A percentile compares a stretch with the other conserved stretches of the same genome.
Conservation (phyloP, 2,888 invertebrate species). For the Arge pagana region DNA sequence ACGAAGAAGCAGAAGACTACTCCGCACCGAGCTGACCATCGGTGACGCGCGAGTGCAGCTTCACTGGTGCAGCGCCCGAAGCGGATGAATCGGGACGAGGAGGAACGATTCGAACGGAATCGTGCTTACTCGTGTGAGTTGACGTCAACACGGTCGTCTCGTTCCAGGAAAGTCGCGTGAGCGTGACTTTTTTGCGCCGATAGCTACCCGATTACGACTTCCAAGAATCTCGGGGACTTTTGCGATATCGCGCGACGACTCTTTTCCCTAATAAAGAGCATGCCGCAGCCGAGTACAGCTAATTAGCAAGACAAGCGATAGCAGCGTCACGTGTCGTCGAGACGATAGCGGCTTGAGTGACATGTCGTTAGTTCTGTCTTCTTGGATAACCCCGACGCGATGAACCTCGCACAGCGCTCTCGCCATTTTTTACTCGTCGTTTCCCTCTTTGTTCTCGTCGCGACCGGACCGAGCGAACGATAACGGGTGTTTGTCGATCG, state of each 20-base stretch:
- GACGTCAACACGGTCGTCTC: too few relatives aligned
- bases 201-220: slow-evolving; percentile 1
- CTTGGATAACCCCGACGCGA: slow-evolving; percentile 54
- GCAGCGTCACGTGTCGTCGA: slow-evolving; percentile 51
- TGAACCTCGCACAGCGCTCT: slow-evolving; percentile 40
- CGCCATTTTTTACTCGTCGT: too few relatives aligned
- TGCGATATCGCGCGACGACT: not conserved
- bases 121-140: too few relatives aligned
- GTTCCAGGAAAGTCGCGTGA: too few relatives aligned
- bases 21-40: too few relatives aligned
- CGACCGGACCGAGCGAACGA: not conserved
- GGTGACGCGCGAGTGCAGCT: too few relatives aligned
- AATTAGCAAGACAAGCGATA: slow-evolving; percentile 56
- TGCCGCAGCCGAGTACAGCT: slow-evolving; percentile 45
- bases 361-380: slow-evolving; percentile 56
- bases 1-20: too few relatives aligned
- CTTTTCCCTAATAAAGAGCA: not conserved
- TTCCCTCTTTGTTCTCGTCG: too few relatives aligned
- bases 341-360: slow-evolving; percentile 41
- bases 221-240: not conserved
- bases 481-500: not conserved
- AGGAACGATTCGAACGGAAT: too few relatives aligned
- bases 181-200: too few relatives aligned
- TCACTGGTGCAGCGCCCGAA: too few relatives aligned
- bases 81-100: too few relatives aligned